Evolutionary conservation across 2,797 vertebrate species (phyloP), one percentile per base, ranked within the genome.

Genomic region (Hemitrygon akajei): DNA sequence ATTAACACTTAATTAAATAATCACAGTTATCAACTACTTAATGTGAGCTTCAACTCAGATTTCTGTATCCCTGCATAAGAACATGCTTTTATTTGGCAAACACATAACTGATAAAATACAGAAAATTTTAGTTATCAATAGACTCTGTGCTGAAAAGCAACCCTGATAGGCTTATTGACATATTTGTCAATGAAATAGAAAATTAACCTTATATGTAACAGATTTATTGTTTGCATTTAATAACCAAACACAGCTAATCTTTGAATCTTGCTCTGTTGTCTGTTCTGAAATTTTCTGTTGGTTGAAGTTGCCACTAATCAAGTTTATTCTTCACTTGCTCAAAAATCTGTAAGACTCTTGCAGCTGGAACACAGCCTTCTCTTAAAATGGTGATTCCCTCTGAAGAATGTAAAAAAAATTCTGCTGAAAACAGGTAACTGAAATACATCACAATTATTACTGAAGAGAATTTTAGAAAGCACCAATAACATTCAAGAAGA

Each of bases 281-380:
- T 27, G 66, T 40, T 18, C 12, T 58, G 71, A 58, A 7, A n/a
- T 9, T 76, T 93, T 93, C 25, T 9, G 40, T 93, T 27, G 16
- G 10, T 37, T 60, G 27, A 9, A 20, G n/a, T 58, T 56, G 91
- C 91, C 40, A 76, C 56, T 58, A 93, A 10, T 75, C 91, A 76
- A 93, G 6, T 14, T 93, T 93, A 71, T 81, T 97, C 96, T 98
- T 98, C 82, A 97, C 96, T 14, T 95, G 96, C 47, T 98, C 97
- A 94, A 98, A 98, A 93, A 98, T 96, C 95, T 98, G 97, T 93
- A 93, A 95, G 94, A 98, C 97, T 94, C 97, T 97, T 25, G 94
- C 94, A 7, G 97, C 96, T 30, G 98, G 97, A 9, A 98, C 96
- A 94, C 98, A 98, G 69, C 98, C 98, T 95, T 98, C 98, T 94